A percentile compares a stretch with the other conserved stretches of the same genome.
phyloP scores from a whole-genome alignment of 2,888 invertebrate genomes.

The Pterostichus madidus region DNA sequence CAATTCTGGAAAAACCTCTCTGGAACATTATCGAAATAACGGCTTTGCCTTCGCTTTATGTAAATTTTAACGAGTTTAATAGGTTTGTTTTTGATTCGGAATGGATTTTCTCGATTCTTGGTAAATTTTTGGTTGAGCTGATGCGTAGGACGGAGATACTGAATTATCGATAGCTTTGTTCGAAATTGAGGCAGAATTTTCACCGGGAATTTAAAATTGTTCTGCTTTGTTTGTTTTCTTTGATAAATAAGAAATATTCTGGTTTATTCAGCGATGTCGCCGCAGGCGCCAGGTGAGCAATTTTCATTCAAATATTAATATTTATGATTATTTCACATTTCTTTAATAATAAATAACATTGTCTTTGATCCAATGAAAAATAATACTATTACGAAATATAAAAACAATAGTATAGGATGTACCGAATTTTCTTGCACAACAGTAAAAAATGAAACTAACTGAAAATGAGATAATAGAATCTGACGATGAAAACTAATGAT shows the following conservation, averaged over 20 bases:
- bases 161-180: slow-evolving; percentile 32
- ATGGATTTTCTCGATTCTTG: slow-evolving; percentile 28
- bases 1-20: not conserved
- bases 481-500: too few species aligned
- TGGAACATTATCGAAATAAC: not conserved
- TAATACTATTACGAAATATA: too few species aligned
- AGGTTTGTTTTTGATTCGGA: slow-evolving; percentile 38
- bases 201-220: not conserved
- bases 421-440: too few species aligned
- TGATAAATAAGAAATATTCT: slow-evolving; percentile 7
- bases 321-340: too few species aligned
- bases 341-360: too few species aligned
- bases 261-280: not conserved
- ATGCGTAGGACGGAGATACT: slow-evolving; percentile 17
- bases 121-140: slow-evolving; percentile 7
- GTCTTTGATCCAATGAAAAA: too few species aligned
- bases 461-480: too few species aligned
- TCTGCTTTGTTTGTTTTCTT: not conserved
- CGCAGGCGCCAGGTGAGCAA: too few species aligned
- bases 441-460: too few species aligned
- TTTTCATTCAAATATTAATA: too few species aligned
- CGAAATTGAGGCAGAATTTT: not conserved
- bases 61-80: slow-evolving; percentile 28
- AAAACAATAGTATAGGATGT: too few species aligned
- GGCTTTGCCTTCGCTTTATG: slow-evolving; percentile 7